These are phyloP conservation scores for Portunus trituberculatus DNA, from an alignment of 1,140 invertebrate genomes.

Conservation along the genomic window DNA sequence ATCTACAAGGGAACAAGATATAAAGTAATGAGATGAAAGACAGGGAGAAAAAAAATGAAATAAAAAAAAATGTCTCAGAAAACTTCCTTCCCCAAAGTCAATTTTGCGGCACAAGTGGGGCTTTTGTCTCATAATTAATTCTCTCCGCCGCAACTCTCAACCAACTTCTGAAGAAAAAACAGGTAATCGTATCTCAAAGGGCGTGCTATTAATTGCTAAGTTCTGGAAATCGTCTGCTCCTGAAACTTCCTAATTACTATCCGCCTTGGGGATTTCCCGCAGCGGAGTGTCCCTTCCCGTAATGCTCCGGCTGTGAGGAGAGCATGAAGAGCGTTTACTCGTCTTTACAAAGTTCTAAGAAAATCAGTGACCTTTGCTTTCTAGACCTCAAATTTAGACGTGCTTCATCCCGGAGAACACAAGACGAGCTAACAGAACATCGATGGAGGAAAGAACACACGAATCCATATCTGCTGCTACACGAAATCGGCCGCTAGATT, in stretches of 20 bases:
- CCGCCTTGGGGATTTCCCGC: conserved; percentile 28
- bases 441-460: not conserved
- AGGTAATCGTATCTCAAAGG: conserved; percentile 69
- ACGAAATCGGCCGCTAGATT: not conserved
- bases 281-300: not conserved
- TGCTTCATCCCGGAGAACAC: not conserved
- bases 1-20: too few species aligned
- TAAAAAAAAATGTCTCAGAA: too few species aligned
- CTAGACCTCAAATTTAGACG: not conserved
- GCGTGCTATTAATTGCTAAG: conserved; percentile 67
- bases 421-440: not conserved
- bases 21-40: too few species aligned
- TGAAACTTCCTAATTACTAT: conserved; percentile 68
- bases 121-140: conserved; percentile 69
- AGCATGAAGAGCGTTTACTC: not conserved
- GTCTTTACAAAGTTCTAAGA: not conserved
- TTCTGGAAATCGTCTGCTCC: conserved; percentile 62
- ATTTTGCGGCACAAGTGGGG: conserved; percentile 40
- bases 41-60: not conserved
- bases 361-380: not conserved
- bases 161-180: conserved; percentile 62
- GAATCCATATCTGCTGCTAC: not conserved
- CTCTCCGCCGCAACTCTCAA: conserved; percentile 51
- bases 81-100: conserved; percentile 20
- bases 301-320: conserved; percentile 24